Conservation (phyloP, 1,140 invertebrate species). For the Arion vulgaris region DNA sequence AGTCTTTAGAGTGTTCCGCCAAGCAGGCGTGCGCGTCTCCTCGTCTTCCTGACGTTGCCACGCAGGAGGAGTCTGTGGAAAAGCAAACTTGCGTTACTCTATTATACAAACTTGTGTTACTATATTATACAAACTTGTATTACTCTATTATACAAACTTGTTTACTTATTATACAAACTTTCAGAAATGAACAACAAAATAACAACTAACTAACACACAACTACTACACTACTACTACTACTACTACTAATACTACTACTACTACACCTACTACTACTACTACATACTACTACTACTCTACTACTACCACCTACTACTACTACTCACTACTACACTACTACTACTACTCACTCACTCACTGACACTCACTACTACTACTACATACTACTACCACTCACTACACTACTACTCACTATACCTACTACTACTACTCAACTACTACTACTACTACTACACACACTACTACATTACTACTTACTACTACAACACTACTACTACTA, state of each 20-base stretch:
- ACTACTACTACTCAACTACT: background rate
- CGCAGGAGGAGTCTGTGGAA: background rate
- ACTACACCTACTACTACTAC: background rate
- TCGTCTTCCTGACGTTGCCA: conserved; percentile 37
- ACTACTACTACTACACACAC: background rate
- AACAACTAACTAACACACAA: no score
- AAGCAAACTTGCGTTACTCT: no score
- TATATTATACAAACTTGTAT: no score
- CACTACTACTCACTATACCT: background rate
- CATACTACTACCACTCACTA: background rate
- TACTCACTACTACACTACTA: background rate
- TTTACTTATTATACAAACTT: no score
- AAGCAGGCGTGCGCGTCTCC: conserved; percentile 43
- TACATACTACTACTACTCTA: background rate
- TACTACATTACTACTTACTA: no score
- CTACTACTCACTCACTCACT: no score
- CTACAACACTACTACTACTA: conserved; percentile 10
- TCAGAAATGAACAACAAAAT: no score
- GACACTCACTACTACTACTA: background rate
- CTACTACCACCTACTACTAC: background rate
- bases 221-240: background rate
- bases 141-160: no score
- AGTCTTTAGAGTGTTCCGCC: conserved; percentile 49
- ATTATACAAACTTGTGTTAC: background rate
- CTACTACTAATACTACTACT: background rate